phyloP scores from a whole-genome alignment of 2,797 vertebrate genomes.

The Chelon auratus region DNA sequence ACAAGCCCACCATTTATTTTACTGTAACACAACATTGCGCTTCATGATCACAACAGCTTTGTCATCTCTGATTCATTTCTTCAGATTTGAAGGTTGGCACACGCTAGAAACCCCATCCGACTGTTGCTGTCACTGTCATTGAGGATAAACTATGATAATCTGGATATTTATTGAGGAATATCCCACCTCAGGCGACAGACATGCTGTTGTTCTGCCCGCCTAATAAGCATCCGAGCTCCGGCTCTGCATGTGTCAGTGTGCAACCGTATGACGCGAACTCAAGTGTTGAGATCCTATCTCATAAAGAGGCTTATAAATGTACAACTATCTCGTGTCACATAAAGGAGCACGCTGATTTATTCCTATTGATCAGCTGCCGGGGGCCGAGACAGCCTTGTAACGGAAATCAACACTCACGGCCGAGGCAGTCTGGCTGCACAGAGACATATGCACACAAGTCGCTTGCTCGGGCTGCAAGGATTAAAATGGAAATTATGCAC shows the following conservation, averaged over 20 bases:
- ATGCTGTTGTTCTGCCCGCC: conserved; percentile 37
- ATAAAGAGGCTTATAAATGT: conserved; percentile 87
- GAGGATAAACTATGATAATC: conserved; percentile 45
- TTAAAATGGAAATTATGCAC: conserved; percentile 79
- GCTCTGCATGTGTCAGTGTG: conserved; percentile 61
- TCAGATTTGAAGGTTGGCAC: conserved; percentile 41
- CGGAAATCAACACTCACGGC: conserved; percentile 82
- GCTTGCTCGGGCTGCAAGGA: conserved; percentile 54
- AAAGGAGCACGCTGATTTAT: conserved; percentile 84
- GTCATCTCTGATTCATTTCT: conserved; percentile 33
- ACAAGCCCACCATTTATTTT: conserved; percentile 20
- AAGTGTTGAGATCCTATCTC: conserved; percentile 85
- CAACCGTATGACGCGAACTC: conserved; percentile 73
- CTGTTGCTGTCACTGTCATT: conserved; percentile 29
- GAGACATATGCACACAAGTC: conserved; percentile 60
- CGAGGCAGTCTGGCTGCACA: conserved; percentile 66
- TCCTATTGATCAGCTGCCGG: conserved; percentile 84
- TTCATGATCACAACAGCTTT: conserved; percentile 7
- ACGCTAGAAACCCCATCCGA: conserved; percentile 14
- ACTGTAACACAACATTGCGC: conserved; percentile 12
- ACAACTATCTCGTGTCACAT: conserved; percentile 84
- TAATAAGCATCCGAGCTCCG: conserved; percentile 53
- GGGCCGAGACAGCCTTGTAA: conserved; percentile 81
- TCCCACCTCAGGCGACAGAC: conserved; percentile 44
- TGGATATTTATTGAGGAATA: conserved; percentile 46